Evolutionary conservation across 1,140 invertebrate species (phyloP), one percentile per base, ranked within the genome.

Genomic region (Pentalonia nigronervosa): DNA sequence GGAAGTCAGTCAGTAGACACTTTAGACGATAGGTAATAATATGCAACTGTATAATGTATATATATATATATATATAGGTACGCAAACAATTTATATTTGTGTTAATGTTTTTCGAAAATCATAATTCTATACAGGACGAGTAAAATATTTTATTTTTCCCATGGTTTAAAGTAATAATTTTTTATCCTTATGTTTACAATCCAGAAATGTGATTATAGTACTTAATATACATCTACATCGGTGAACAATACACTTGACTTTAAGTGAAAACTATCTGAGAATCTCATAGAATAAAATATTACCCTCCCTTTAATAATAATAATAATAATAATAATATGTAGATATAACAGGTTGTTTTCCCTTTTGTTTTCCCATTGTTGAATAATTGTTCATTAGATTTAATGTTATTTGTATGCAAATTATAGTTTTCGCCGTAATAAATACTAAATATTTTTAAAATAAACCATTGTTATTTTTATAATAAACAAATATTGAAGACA

Each of bases 291-390:
- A 56, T 90, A 50, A n/a, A n/a, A 67, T 67, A 76, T n/a, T 76
- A 76, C 60, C n/a, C 17, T n/a, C 60, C 0, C 17, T 11, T 76
- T 76, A n/a, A 76, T 76, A 41, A 41, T 41, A 41, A 41, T 41
- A 41, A 41, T 41, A 41, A 2, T 2, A 76, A 41, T 41, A 41
- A 41, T 41, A 41, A 2, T 2, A 76, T 76, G 14, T 76, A n/a
- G n/a, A 21, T 20, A 17, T 53, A 53, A 76, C n/a, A 76, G 14
- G 36, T 25, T 6, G 30, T 86, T 86, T 86, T 47, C 88, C 30
- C 34, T 90, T 90, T 90, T 56, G 21, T n/a, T 90, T 90, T 90
- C 21, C 34, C 48, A 90, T 50, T 41, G 88, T 50, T 89, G 41
- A 41, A 41, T 41, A 9, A 88, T 48, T 36, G 48, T n/a, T 53